Base-by-base conservation (phyloP, 2,888 invertebrate species). In the Tortricodes alternella region DNA sequence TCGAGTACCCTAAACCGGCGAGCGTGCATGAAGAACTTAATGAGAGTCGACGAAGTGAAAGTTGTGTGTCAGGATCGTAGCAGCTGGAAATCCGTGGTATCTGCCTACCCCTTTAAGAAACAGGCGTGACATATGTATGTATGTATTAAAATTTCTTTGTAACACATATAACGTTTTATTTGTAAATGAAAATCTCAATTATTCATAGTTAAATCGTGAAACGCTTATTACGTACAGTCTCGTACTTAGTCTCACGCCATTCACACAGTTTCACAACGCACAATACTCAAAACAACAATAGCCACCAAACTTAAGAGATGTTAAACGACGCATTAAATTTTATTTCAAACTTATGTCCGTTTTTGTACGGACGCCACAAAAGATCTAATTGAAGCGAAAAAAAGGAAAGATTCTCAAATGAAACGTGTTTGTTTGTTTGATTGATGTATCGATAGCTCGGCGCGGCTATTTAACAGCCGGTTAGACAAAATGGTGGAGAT, bases 361-460 rank as follows among this genome's bases (percentile, higher is more conserved):
- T 81, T 80, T 79, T 76, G 74, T 83, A 67, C 71, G 63, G 65
- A 68, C 60, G 63, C 71, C 73, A 89, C 89, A 90, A 90, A 90
- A 85, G 89, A 73, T 82, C 85, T 90, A 90, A 90, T 90, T 90
- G 89, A 83, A 83, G 83, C 75, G 83, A 82, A 86, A 87, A 84
- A 84, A 84, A 81, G 70, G 71, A 79, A 77, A 68, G 71, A 70
- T 70, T 67, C 72, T 78, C 76, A 77, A 80, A 81, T 80, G 80
- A 74, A 74, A 72, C 61, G 59, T 68, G 74, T 74, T 78, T 77
- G 77, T 78, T 76, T 85, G 83, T 79, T 68, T 88, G 87, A 88
- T 88, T 88, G 89, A 89, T 89, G 89, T 88, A 89, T 89, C 85
- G 89, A 89, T 84, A 82, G 80, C 66, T 73, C 73, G 75, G 78